Evolutionary conservation across 2,113 vertebrate genomes (phyloP).

Genomic region (Steatornis caripensis): DNA sequence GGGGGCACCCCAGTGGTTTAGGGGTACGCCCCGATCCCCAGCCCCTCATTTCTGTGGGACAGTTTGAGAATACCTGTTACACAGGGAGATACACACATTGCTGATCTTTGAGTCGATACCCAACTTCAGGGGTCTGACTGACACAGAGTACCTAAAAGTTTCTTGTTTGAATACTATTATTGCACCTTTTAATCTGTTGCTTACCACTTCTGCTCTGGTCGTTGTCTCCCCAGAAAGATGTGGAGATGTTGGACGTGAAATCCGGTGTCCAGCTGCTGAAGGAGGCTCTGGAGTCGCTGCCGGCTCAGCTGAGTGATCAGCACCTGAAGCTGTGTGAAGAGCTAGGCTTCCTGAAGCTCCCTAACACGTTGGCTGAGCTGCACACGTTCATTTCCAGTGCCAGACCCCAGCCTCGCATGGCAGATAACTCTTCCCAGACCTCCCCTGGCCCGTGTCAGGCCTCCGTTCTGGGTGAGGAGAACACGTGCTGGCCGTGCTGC

Average conservation of each 20-base stretch:
- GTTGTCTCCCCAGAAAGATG: constrained; percentile 65
- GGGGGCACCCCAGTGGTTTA: not conserved
- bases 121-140: not conserved
- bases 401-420: not conserved
- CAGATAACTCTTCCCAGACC: constrained; percentile 71
- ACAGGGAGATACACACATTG: not conserved
- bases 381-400: not conserved
- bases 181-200: not conserved
- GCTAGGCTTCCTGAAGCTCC: constrained; percentile 33
- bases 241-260: constrained; percentile 70
- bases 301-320: constrained; percentile 62
- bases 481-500: not conserved
- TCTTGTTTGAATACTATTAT: not conserved
- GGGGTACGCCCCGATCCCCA: not conserved
- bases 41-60: not conserved
- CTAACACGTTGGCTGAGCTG: constrained; percentile 56
- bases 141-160: not conserved
- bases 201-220: not conserved
- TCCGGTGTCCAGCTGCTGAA: constrained; percentile 57
- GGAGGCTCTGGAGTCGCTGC: constrained; percentile 61
- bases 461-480: not conserved
- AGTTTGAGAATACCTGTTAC: not conserved
- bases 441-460: constrained; percentile 38
- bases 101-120: not conserved
- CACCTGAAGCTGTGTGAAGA: constrained; percentile 62